These are phyloP conservation scores for Hypomecis punctinalis DNA, from an alignment of 2,888 invertebrate species.

Conservation along the genomic window DNA sequence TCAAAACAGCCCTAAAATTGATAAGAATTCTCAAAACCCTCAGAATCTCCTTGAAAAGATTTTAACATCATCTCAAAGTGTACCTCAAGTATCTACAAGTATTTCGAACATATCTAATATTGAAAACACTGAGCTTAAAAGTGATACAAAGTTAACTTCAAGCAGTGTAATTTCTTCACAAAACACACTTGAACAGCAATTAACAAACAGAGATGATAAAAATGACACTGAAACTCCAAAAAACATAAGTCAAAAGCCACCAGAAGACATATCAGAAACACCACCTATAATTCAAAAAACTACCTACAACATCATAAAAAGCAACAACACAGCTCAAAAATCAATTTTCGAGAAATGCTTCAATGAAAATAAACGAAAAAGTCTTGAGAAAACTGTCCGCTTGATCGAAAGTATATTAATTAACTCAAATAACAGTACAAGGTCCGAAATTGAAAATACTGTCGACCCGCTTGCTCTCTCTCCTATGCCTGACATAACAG, in stretches of 20 bases:
- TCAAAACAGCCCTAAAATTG: conserved; percentile 1
- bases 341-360: conserved; percentile 41
- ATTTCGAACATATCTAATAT: background rate
- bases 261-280: background rate
- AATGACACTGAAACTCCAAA: background rate
- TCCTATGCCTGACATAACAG: conserved; percentile 2
- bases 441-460: conserved; percentile 16
- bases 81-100: background rate
- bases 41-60: conserved; percentile 5
- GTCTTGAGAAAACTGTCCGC: conserved; percentile 71
- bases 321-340: conserved; percentile 21
- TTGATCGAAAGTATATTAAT: conserved; percentile 71
- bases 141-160: background rate
- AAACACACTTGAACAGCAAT: background rate
- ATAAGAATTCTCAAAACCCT: background rate
- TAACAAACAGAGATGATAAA: background rate
- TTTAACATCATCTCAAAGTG: background rate
- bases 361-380: conserved; percentile 61
- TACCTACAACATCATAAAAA: conserved; percentile 8
- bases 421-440: conserved; percentile 46
- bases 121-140: background rate
- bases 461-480: conserved; percentile 21
- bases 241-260: conserved; percentile 4
- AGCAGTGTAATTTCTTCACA: background rate
- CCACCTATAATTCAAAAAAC: background rate